Percentiles rank a stretch among this genome's conserved stretches.
Conservation (phyloP, 1,140 invertebrate species). For the Lethrus apterus region DNA sequence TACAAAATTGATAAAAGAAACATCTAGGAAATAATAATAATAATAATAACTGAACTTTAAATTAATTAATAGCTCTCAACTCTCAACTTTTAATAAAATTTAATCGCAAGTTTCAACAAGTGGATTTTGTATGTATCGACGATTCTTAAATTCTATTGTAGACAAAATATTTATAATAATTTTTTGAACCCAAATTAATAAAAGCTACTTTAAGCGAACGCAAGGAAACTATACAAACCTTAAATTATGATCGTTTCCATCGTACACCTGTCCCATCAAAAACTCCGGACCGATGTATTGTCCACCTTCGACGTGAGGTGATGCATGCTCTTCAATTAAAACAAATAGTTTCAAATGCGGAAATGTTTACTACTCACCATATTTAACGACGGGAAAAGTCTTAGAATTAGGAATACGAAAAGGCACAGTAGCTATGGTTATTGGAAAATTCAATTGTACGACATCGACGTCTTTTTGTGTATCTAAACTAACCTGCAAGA, state of each 20-base stretch:
- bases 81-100: too few species aligned
- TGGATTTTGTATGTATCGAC: too few species aligned
- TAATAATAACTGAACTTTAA: too few species aligned
- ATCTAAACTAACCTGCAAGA: conserved; percentile 58
- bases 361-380: conserved; percentile 48
- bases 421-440: conserved; percentile 73
- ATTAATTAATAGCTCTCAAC: too few species aligned
- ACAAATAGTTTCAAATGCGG: conserved; percentile 6
- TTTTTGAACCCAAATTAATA: too few species aligned
- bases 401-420: conserved; percentile 69
- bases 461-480: conserved; percentile 67
- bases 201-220: too few species aligned
- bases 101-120: too few species aligned
- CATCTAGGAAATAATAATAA: too few species aligned
- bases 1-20: conserved; percentile 1
- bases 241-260: conserved; percentile 51
- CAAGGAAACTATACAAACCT: too few species aligned
- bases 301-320: conserved; percentile 69
- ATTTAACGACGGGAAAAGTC: conserved; percentile 58
- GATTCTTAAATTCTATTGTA: too few species aligned
- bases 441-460: conserved; percentile 71
- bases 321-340: conserved; percentile 54
- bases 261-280: conserved; percentile 74
- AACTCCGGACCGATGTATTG: conserved; percentile 78
- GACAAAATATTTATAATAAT: too few species aligned